Evolutionary conservation across 1,140 invertebrate species (phyloP), one percentile per base, ranked within the genome.

Genomic region (Neodiprion pinetum): DNA sequence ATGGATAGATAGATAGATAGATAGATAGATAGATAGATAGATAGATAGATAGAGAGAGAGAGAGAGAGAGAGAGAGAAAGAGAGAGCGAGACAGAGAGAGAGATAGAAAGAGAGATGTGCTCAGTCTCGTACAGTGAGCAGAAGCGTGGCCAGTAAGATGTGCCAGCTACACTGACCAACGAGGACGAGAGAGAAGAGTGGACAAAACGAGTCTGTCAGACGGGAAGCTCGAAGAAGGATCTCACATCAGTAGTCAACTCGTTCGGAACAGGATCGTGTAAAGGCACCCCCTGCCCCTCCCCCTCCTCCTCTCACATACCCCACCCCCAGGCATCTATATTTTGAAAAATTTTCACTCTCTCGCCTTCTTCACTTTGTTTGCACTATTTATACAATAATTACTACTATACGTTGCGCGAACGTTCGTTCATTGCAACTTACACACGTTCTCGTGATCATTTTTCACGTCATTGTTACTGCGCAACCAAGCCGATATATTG

Each of bases 181-280:
- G 75, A 79, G 83, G 81, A 80, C 83, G 81, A 40, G 28, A 40
- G 28, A 40, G 28, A 80, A 80, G 78, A 80, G 79, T 77, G 79
- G 77, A 61, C 53, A 61, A 9, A 61, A 12, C 53, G 53, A 14
- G 53, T 61, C 28, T 40, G 28, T 40, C 53, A 9, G 53, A 17
- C 53, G n/a, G 9, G n/a, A 61, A 61, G 53, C 53, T 61, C 53
- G 53, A 0, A 40, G 28, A 40, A 61, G 53, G 53, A 61, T 61
- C 28, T 40, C 53, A 17, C 53, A 82, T 76, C 86, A 86, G 85
- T 87, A 85, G 78, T 81, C 80, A 84, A 85, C 82, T 83, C 84
- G 84, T 84, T 79, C 77, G 80, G 80, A 83, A 53, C 82, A 82
- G 77, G 82, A 61, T 61, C 53, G 53, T 40, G 28, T 9, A 61